Evolutionary conservation across 2,888 invertebrate genomes (phyloP), one percentile per base, ranked within the genome.

Genomic region (Meteorus cinctellus): DNA sequence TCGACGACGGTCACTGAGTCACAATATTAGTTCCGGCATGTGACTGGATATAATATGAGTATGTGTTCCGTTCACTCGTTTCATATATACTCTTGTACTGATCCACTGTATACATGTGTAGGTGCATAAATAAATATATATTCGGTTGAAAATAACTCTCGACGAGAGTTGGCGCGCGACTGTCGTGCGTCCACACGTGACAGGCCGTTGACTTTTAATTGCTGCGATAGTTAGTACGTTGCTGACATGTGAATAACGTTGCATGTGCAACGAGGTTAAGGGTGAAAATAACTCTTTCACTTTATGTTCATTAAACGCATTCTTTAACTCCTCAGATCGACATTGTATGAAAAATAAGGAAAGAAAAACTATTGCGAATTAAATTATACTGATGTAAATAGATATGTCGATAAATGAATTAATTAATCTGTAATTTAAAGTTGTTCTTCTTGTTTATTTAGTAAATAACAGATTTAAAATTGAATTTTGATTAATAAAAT

Each of bases 121-220:
- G 19, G n/a, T 19, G 19, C 19, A 55, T 19, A 55, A n/a, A 55
- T 48, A n/a, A 48, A 48, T 48, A n/a, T 48, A n/a, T 48, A n/a
- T 48, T 41, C 41, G 81, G 85, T 87, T 87, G 81, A 87, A 87
- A 88, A 88, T 86, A 87, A 87, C 85, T 78, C 85, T 78, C 16
- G 6, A 48, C 48, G n/a, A 48, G 48, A 48, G n/a, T n/a, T 48
- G 48, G 48, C 48, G 48, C 48, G 16, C 48, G 48, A 48, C 48
- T 48, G n/a, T n/a, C n/a, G 16, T n/a, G n/a, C n/a, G 16, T n/a
- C 81, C 81, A 82, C 82, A 82, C 78, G 76, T 66, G 79, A 80
- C 80, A 77, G 79, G 77, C 74, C 77, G 80, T 81, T 82, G 82
- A 80, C 82, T 83, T 85, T 86, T 88, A 88, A 88, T 88, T 88